Base-by-base conservation (phyloP, 1,140 invertebrate genomes). In the Drosophila melanica region DNA sequence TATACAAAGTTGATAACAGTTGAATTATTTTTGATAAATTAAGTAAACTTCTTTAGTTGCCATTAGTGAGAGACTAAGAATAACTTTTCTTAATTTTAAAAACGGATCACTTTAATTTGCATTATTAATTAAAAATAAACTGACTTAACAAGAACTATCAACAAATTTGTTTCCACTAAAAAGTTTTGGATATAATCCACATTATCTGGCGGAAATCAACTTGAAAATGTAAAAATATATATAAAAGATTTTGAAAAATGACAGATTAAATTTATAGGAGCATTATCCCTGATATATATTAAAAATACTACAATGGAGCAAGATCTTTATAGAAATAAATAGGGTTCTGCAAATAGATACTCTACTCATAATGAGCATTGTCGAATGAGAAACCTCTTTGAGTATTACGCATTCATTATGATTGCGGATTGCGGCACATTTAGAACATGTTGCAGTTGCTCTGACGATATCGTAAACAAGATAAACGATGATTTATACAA, bases 361-460 rank as follows among this genome's bases (percentile, higher is more conserved):
- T n/a, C n/a, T n/a, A 35, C 9, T 10, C 33, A 35, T 35, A 8
- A 35, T 35, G 27, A 14, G 23, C n/a, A 50, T 2, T 30, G 5
- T 4, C 2, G 7, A 65, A 44, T 58, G 5, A 30, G 8, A 11
- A 11, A 18, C 10, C 47, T 68, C 55, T 42, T 51, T 10, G 2
- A 39, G 12, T 16, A 69, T 54, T 51, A 66, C 37, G 53, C 48
- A 60, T 45, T 37, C 27, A 14, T 3, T 27, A 37, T 30, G 16
- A 72, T 44, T 51, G 16, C 10, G 62, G 62, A 54, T n/a, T n/a
- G n/a, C n/a, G 75, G 48, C 73, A 73, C 57, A 76, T 67, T 55
- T 57, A 76, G 74, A 75, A 76, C 75, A 57, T 42, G 75, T 53
- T 74, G 18, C 44, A 48, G 41, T 53, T 66, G 50, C 48, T 35